Percentiles rank a stretch among this genome's conserved stretches.
phyloP scores from a whole-genome alignment of 1,140 invertebrate genomes.

The Lycorma delicatula region DNA sequence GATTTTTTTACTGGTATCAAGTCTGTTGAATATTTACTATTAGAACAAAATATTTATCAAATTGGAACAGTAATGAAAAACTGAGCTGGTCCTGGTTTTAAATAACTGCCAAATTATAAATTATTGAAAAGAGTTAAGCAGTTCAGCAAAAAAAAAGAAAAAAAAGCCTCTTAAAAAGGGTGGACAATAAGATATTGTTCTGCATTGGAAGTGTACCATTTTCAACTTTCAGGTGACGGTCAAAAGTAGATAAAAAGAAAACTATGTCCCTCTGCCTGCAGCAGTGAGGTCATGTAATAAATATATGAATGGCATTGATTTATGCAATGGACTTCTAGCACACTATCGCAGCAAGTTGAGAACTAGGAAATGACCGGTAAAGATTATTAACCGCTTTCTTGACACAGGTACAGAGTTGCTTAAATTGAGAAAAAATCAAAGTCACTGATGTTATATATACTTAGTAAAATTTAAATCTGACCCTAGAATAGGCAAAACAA shows the following conservation, averaged over 20 bases:
- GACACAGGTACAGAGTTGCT: constrained; percentile 28
- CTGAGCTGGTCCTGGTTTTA: neutral
- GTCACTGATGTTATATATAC: too few species aligned
- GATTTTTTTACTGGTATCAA: constrained; percentile 23
- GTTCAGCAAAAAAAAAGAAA: neutral
- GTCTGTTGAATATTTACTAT: neutral
- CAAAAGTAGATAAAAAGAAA: constrained; percentile 29
- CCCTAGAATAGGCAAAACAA: too few species aligned
- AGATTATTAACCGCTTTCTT: constrained; percentile 29
- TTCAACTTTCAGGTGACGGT: constrained; percentile 26
- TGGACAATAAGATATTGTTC: constrained; percentile 14
- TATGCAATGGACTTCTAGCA: constrained; percentile 26
- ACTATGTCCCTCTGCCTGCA: constrained; percentile 23
- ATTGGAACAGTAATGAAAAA: constrained; percentile 15
- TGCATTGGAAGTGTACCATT: constrained; percentile 11
- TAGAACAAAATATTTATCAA: constrained; percentile 3
- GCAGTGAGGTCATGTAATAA: constrained; percentile 31
- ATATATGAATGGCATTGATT: constrained; percentile 33
- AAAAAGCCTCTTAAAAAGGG: neutral
- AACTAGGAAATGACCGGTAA: constrained; percentile 31
- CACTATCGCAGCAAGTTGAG: constrained; percentile 28
- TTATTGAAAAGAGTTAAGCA: neutral
- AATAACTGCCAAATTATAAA: neutral
- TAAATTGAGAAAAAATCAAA: constrained; percentile 23
- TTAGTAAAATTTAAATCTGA: too few species aligned